Base-by-base conservation (phyloP, 2,888 invertebrate genomes). In the Neoaliturus tenellus region DNA sequence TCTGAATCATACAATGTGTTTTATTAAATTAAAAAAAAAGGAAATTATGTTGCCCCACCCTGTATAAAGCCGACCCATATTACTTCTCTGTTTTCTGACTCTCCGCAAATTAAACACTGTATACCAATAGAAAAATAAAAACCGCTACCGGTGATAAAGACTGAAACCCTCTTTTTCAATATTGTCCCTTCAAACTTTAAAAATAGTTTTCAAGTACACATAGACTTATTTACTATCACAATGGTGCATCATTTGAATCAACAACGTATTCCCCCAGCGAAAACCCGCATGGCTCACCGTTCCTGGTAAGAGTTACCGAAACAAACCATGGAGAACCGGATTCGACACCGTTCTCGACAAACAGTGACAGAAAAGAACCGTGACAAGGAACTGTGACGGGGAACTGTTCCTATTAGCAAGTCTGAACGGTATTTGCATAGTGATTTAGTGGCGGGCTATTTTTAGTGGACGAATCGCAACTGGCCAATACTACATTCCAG, bases 401-500 rank as follows among this genome's bases (percentile, higher is more conserved):
- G 71, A 71, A 71, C 71, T 71, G 71, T 71, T 71, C 71, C 71
- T 41, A 71, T 71, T 71, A 71, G 71, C 71, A 71, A 71, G 71
- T 71, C 71, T 23, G 71, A 75, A 25, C 48, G 75, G 25, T 25
- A 75, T 75, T 75, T 75, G 75, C 75, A 75, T 75, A 75, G 28
- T 44, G 75, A 75, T 75, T 75, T 75, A 48, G 44, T 39, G 44
- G 48, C 28, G 75, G 48, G 75, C 48, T 75, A 75, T 75, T 75
- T 75, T 75, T 75, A 71, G 75, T 75, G 75, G 48, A 75, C 48
- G 75, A 75, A 75, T 75, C 48, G 71, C 48, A 31, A 75, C 75
- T 20, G 44, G 75, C 48, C 75, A 48, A 44, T 44, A 48, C 75
- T 6, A 23, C 75, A 75, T 75, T 75, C 75, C 75, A 25, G 28